A percentile compares a stretch with the other conserved stretches of the same genome.
Evolutionary conservation across 2,888 invertebrate genomes (phyloP).

Genomic region (Embidobia sp.): DNA sequence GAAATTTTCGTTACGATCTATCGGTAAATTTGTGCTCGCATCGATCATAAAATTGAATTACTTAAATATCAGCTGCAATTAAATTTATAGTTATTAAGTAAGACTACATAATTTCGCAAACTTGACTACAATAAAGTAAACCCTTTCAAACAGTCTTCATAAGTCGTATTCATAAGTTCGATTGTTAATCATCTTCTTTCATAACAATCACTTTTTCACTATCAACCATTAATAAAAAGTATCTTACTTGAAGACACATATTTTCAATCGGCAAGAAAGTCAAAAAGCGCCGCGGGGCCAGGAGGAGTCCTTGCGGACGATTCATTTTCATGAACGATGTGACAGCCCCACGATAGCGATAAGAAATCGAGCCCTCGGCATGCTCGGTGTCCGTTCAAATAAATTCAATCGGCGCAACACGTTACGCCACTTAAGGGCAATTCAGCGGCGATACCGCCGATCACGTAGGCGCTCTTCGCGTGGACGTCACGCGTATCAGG

Average conservation of each 20-base stretch:
- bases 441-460: slow-evolving; percentile 35
- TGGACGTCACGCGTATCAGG: slow-evolving; percentile 33
- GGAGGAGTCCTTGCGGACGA: slow-evolving; percentile 55
- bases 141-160: no score
- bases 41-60: no score
- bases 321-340: slow-evolving; percentile 69
- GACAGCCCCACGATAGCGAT: slow-evolving; percentile 51
- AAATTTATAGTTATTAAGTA: no score
- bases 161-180: no score
- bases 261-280: slow-evolving; percentile 38
- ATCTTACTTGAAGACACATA: slow-evolving; percentile 14
- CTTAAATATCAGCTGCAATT: no score
- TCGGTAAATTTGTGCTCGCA: no score
- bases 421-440: slow-evolving; percentile 73
- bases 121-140: no score
- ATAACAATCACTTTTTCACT: neutral
- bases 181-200: no score
- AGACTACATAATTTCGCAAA: no score
- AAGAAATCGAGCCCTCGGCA: slow-evolving; percentile 62
- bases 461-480: slow-evolving; percentile 29
- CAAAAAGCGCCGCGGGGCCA: slow-evolving; percentile 58
- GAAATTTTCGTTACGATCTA: no score
- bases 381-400: slow-evolving; percentile 69
- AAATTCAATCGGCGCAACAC: slow-evolving; percentile 75
- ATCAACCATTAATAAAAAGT: slow-evolving; percentile 9